phyloP scores from a whole-genome alignment of 1,140 invertebrate species.

The Atopsyche davidsoni region DNA sequence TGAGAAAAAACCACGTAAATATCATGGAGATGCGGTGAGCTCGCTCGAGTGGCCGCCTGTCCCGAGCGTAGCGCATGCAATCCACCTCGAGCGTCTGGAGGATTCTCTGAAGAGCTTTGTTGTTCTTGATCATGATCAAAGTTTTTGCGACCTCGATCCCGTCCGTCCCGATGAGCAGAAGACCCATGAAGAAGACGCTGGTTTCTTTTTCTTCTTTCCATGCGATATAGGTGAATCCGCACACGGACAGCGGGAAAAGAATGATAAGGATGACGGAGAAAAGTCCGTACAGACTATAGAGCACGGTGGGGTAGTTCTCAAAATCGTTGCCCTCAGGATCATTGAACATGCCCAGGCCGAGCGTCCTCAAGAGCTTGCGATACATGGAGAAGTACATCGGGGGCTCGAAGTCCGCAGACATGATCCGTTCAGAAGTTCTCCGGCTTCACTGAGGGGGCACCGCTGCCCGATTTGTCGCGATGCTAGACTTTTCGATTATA shows the following conservation, averaged over 20 bases:
- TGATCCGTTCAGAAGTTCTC: too few relatives aligned
- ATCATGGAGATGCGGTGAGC: slow-evolving; percentile 11
- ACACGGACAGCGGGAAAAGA: slow-evolving; percentile 7
- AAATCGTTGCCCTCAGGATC: slow-evolving; percentile 14
- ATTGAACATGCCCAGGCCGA: slow-evolving; percentile 12
- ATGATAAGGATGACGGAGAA: slow-evolving; percentile 2
- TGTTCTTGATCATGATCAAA: slow-evolving; percentile 22
- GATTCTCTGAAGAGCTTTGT: slow-evolving; percentile 20
- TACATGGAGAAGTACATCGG: too few relatives aligned
- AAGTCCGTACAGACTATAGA: background rate
- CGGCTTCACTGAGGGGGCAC: too few relatives aligned
- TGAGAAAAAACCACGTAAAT: slow-evolving; percentile 18
- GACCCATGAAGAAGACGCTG: slow-evolving; percentile 10
- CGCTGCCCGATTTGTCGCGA: too few relatives aligned
- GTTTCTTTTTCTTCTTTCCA: slow-evolving; percentile 17
- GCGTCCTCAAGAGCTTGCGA: background rate
- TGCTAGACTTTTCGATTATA: too few relatives aligned
- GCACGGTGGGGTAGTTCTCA: slow-evolving; percentile 13
- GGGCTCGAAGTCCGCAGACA: too few relatives aligned
- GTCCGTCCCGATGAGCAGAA: slow-evolving; percentile 13
- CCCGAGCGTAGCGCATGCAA: slow-evolving; percentile 5
- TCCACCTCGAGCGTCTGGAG: slow-evolving; percentile 17
- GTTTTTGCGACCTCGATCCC: slow-evolving; percentile 13
- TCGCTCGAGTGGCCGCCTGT: slow-evolving; percentile 11
- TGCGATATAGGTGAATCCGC: slow-evolving; percentile 13